A percentile compares a stretch with the other conserved stretches of the same genome.
Evolutionary conservation across 2,888 invertebrate species (phyloP).

Genomic region (Papilio elwesi): DNA sequence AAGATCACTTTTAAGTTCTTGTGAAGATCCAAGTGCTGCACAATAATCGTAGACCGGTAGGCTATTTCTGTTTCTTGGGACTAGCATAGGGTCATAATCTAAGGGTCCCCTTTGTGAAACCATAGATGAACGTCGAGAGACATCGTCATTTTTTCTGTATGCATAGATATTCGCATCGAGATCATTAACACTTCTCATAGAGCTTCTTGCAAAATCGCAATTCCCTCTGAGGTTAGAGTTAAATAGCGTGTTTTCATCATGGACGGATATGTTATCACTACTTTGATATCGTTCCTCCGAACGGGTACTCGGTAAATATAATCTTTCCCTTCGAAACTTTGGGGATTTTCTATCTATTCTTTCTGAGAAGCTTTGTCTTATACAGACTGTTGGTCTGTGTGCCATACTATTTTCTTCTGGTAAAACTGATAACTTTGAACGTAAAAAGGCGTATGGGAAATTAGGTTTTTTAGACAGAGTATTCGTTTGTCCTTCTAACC

Average conservation of each 20-base stretch:
- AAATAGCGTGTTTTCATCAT: slow-evolving; percentile 74
- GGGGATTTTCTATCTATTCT: slow-evolving; percentile 77
- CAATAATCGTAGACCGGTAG: slow-evolving; percentile 79
- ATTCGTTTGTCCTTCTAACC: slow-evolving; percentile 79
- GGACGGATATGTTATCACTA: slow-evolving; percentile 79
- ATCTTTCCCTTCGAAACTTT: slow-evolving; percentile 71
- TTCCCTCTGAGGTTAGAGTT: slow-evolving; percentile 70
- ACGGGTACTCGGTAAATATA: slow-evolving; percentile 79
- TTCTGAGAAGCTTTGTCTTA: slow-evolving; percentile 82
- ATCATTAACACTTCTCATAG: slow-evolving; percentile 76
- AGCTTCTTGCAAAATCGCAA: slow-evolving; percentile 71
- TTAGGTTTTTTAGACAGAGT: slow-evolving; percentile 85
- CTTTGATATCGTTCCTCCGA: slow-evolving; percentile 86
- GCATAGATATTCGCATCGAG: slow-evolving; percentile 65
- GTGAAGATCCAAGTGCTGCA: slow-evolving; percentile 69
- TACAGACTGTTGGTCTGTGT: slow-evolving; percentile 73
- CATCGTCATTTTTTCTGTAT: slow-evolving; percentile 64
- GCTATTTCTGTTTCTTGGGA: slow-evolving; percentile 79
- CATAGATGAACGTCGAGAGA: slow-evolving; percentile 74
- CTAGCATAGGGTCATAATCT: slow-evolving; percentile 80
- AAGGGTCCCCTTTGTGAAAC: slow-evolving; percentile 74
- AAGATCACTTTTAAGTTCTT: slow-evolving; percentile 73
- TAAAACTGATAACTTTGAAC: slow-evolving; percentile 90
- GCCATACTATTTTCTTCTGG: slow-evolving; percentile 88
- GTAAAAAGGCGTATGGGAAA: slow-evolving; percentile 90